These are phyloP conservation scores for Cladopsammia gracilis DNA, from an alignment of 64 coral and sea anemone genomes.

Conservation along the genomic window DNA sequence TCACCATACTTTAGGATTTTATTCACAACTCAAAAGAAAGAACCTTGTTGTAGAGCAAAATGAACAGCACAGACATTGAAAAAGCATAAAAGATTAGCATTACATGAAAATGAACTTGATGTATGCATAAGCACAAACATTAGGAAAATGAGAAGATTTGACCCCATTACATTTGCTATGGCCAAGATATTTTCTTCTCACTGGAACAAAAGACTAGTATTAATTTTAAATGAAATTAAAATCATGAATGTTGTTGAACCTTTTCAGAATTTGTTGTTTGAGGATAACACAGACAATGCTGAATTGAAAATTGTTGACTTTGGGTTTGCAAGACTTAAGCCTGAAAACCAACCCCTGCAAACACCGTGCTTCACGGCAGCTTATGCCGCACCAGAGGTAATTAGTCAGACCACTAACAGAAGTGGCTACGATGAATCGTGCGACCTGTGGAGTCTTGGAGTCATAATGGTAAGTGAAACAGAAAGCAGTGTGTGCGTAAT, in stretches of 20 bases:
- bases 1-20: too few species aligned
- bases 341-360: conserved; percentile 92
- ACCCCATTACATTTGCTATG: too few species aligned
- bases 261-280: conserved; percentile 98
- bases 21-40: too few species aligned
- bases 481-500: too few species aligned
- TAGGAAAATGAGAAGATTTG: too few species aligned
- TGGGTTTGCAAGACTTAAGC: conserved; percentile 97
- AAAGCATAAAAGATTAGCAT: too few species aligned
- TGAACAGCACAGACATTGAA: too few species aligned
- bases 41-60: too few species aligned
- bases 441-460: conserved; percentile 98
- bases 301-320: conserved; percentile 99
- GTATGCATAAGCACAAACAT: too few species aligned
- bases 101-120: too few species aligned
- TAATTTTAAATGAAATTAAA: background rate
- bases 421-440: conserved; percentile 97
- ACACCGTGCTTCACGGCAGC: conserved; percentile 94
- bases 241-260: conserved; percentile 1
- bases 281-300: conserved; percentile 82
- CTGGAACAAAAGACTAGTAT: too few species aligned
- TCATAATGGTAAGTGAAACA: conserved; percentile 86
- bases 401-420: conserved; percentile 74
- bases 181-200: too few species aligned
- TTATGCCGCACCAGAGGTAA: conserved; percentile 93